Percentiles rank a stretch among this genome's conserved stretches.
Evolutionary conservation across 2,113 vertebrate species (phyloP).

Genomic region (Megaceryle torquata): DNA sequence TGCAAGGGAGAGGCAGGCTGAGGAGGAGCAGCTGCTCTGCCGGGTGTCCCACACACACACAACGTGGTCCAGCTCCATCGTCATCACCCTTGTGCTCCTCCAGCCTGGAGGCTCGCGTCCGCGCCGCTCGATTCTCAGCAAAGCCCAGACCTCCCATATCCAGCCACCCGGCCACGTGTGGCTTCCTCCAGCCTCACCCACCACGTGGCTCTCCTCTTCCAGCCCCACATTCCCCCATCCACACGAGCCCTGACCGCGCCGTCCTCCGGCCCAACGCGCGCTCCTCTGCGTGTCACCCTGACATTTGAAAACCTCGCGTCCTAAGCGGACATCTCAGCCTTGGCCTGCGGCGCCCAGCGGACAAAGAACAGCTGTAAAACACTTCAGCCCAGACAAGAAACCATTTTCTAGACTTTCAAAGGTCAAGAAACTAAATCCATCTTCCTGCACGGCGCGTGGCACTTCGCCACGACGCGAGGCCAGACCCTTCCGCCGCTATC

Average conservation of each 20-base stretch:
- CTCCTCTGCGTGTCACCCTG: neutral
- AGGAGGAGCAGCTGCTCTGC: neutral
- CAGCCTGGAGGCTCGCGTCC: neutral
- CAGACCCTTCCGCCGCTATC: neutral
- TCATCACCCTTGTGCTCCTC: neutral
- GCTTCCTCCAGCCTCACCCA: neutral
- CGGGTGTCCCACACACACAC: neutral
- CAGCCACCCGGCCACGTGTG: neutral
- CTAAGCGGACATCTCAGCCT: neutral
- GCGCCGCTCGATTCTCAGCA: fast-evolving
- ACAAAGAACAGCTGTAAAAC: neutral
- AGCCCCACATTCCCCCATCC: neutral
- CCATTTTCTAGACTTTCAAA: neutral
- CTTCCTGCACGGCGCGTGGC: fast-evolving
- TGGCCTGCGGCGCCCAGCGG: neutral
- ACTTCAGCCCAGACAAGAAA: neutral
- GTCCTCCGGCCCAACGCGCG: neutral
- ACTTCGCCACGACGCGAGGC: fast-evolving
- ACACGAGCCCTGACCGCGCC: neutral
- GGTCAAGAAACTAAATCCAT: neutral
- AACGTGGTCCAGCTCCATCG: neutral
- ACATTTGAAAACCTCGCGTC: neutral
- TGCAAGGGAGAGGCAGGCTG: neutral
- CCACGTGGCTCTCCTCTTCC: neutral
- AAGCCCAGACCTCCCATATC: neutral